These are phyloP conservation scores for Epinephelus malabaricus DNA, from an alignment of 2,797 vertebrate genomes.

Conservation along the genomic window DNA sequence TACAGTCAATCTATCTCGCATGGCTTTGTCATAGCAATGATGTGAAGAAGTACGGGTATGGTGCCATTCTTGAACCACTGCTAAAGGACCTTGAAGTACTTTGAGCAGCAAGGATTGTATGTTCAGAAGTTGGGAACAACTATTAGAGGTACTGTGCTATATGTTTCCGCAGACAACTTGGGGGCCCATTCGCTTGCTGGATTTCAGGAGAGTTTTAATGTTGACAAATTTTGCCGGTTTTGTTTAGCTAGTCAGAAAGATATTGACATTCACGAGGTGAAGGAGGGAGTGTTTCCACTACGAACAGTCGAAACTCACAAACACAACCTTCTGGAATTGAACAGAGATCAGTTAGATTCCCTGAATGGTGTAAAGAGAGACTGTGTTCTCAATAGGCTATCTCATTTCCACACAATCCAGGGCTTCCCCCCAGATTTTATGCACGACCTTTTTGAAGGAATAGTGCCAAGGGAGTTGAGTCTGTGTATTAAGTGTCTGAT, in stretches of 20 bases:
- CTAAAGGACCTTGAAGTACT: not conserved
- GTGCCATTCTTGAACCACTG: not conserved
- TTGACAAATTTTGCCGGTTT: too few species aligned
- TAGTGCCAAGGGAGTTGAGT: not conserved
- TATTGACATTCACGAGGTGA: too few species aligned
- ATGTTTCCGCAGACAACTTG: too few species aligned
- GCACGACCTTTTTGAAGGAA: not conserved
- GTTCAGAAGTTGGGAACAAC: not conserved
- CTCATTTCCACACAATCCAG: conserved; percentile 1
- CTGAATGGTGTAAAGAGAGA: not conserved
- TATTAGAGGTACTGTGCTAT: not conserved
- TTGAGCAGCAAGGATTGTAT: conserved; percentile 2
- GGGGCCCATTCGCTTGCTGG: too few species aligned
- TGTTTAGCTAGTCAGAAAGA: too few species aligned
- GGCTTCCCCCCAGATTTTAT: conserved; percentile 1
- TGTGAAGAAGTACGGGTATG: conserved; percentile 1
- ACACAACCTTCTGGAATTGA: conserved; percentile 13
- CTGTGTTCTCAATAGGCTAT: not conserved
- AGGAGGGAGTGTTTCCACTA: not conserved
- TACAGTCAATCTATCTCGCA: not conserved
- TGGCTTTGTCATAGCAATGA: not conserved
- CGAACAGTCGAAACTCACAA: not conserved
- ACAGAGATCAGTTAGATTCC: conserved; percentile 9
- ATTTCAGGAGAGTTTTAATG: too few species aligned
- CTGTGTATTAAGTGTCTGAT: not conserved